Percentiles rank a stretch among this genome's conserved stretches.
Evolutionary conservation across 2,797 vertebrate species (phyloP).

Genomic region (Carapus acus): DNA sequence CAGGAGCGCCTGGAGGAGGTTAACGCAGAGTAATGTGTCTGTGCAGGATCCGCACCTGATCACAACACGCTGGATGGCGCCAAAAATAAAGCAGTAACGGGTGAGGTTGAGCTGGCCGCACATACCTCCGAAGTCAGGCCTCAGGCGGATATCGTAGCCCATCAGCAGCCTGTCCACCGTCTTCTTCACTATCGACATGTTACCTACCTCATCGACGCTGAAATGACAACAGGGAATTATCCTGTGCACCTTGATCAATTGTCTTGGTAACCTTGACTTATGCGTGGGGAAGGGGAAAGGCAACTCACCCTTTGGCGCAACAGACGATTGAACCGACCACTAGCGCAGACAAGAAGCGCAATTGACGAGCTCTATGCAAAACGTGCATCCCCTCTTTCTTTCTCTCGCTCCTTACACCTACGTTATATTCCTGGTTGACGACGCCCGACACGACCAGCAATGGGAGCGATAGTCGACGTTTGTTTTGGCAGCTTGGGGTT

Average conservation of each 20-base stretch:
- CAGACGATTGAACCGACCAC: constrained; percentile 85
- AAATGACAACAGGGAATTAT: constrained; percentile 19
- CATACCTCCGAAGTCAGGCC: constrained; percentile 94
- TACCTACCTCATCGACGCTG: constrained; percentile 88
- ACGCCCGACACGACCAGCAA: constrained; percentile 26
- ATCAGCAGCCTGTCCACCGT: constrained; percentile 91
- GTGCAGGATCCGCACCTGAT: constrained; percentile 37
- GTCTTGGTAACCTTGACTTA: too few relatives aligned
- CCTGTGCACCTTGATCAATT: constrained; percentile 20
- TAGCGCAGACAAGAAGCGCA: constrained; percentile 80
- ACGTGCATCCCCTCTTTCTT: constrained; percentile 71
- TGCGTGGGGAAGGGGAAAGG: neutral
- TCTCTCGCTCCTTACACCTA: constrained; percentile 30
- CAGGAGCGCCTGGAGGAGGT: constrained; percentile 81
- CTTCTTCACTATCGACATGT: constrained; percentile 96
- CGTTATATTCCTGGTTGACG: constrained; percentile 1
- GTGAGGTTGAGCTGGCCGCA: constrained; percentile 1
- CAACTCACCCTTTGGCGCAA: constrained; percentile 84
- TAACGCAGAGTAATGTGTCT: constrained; percentile 25
- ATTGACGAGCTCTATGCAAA: constrained; percentile 72
- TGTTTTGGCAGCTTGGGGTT: too few relatives aligned
- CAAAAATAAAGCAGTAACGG: constrained; percentile 37
- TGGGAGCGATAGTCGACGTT: constrained; percentile 23
- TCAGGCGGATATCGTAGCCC: constrained; percentile 89
- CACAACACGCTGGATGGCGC: constrained; percentile 40